Evolutionary conservation across 1,140 invertebrate genomes (phyloP).

Genomic region (Copidosoma floridanum): DNA sequence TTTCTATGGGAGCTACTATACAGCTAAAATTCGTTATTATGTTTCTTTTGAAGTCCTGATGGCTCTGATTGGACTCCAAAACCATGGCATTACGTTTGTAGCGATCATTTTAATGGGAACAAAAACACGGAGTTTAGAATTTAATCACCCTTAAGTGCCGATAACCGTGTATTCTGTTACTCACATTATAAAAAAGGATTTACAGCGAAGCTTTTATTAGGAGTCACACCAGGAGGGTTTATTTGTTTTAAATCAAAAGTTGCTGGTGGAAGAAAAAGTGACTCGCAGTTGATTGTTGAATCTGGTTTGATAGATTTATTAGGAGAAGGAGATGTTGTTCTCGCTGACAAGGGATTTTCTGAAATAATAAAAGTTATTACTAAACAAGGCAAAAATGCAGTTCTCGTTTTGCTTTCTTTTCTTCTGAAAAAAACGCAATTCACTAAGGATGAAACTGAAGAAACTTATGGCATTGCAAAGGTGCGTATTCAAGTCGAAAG

Average conservation of each 20-base stretch:
- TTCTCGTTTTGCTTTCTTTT: constrained; percentile 42
- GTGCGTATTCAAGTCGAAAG: constrained; percentile 45
- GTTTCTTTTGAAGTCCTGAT: neutral
- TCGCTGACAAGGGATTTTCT: constrained; percentile 51
- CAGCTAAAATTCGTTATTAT: neutral
- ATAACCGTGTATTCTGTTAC: constrained; percentile 36
- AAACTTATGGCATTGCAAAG: constrained; percentile 40
- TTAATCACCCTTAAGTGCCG: constrained; percentile 37
- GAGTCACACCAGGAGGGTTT: constrained; percentile 46
- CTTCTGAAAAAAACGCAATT: constrained; percentile 30
- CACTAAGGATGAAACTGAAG: constrained; percentile 32
- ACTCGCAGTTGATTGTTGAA: constrained; percentile 27
- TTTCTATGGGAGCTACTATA: neutral
- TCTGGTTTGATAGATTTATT: constrained; percentile 42
- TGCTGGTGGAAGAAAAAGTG: constrained; percentile 38
- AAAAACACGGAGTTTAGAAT: constrained; percentile 26
- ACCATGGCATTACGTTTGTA: neutral
- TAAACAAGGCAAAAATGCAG: constrained; percentile 24
- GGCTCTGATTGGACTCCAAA: neutral
- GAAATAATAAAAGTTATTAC: constrained; percentile 34
- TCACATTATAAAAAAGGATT: constrained; percentile 49
- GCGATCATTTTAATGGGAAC: neutral
- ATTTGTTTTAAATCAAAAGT: constrained; percentile 47
- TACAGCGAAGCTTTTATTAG: constrained; percentile 43
- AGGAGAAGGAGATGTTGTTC: constrained; percentile 45